phyloP scores from a whole-genome alignment of 2,113 vertebrate genomes.

The Odontesthes bonariensis region DNA sequence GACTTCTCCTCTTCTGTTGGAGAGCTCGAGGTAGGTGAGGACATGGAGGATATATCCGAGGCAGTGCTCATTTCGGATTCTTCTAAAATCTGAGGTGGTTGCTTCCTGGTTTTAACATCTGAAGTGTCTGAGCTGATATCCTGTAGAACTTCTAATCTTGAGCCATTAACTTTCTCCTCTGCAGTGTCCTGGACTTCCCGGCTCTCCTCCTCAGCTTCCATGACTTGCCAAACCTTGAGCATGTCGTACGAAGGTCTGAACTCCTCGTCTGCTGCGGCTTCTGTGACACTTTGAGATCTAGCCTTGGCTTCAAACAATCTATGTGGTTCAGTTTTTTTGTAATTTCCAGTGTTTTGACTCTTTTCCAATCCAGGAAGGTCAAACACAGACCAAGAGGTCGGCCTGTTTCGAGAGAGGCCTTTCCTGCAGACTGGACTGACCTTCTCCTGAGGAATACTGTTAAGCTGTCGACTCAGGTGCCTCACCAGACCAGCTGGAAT shows the following conservation, averaged over 20 bases:
- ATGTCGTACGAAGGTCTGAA: conserved; percentile 84
- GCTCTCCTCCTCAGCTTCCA: conserved; percentile 78
- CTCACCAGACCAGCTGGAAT: conserved; percentile 94
- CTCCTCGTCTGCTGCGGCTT: conserved; percentile 75
- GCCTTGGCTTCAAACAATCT: conserved; percentile 17
- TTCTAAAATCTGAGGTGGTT: conserved; percentile 83
- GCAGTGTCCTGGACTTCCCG: conserved; percentile 28
- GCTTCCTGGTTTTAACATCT: conserved; percentile 55
- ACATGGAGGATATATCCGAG: conserved; percentile 63
- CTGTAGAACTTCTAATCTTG: conserved; percentile 26
- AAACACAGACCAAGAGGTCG: conserved; percentile 84
- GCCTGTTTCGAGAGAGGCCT: conserved; percentile 61
- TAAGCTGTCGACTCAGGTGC: conserved; percentile 88
- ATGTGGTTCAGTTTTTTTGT: conserved; percentile 22
- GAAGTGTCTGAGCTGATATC: conserved; percentile 31
- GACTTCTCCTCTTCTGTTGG: conserved; percentile 35
- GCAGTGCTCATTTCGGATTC: conserved; percentile 80
- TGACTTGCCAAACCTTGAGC: conserved; percentile 84
- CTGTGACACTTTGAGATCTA: conserved; percentile 21
- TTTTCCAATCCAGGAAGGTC: conserved; percentile 80
- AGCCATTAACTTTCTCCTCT: not conserved
- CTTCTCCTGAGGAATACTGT: conserved; percentile 80
- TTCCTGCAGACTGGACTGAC: conserved; percentile 34
- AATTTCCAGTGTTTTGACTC: not conserved
- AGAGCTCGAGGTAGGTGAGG: conserved; percentile 61